Evolutionary conservation across 1,140 invertebrate species (phyloP), one percentile per base, ranked within the genome.

Genomic region (Anadara kagoshimensis): DNA sequence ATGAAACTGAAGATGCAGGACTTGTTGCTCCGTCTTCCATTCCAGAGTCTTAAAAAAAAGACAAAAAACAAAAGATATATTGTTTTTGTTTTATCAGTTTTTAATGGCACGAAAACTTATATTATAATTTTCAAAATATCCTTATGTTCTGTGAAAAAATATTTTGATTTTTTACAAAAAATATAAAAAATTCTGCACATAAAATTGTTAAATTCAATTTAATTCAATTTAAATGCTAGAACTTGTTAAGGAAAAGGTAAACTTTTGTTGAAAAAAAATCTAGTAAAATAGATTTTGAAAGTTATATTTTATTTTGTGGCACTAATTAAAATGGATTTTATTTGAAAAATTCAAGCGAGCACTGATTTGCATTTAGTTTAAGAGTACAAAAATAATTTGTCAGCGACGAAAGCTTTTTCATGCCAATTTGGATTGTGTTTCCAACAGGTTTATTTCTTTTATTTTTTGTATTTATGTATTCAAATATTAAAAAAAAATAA

Each of bases 1-100:
- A 53, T 20, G 44, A 44, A 63, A 26, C 24, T 18, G 44, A 26
- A 7, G 67, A 64, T 1, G 41, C 20, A 18, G 73, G 73, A 47
- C 73, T 75, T n/a, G 57, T 29, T 5, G 53, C 43, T 24, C 51
- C 51, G 47, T 75, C 73, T 18, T 75, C 73, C 43, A 75, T 51
- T 47, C 73, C 73, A 16, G 73, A 75, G 61, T 75, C 73, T 75
- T 18, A 61, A 49, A 41, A 10, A 41, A 57, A 56, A 67, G 56
- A 36, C 29, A 29, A 59, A 41, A 5, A 64, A 64, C 11, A n/a
- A 43, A 62, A 62, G 22, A 41, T 20, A 62, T 47, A 47, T 10
- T 10, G 8, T 10, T 10, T 10, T 47, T 10, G 18, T 10, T 47
- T 10, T 10, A 47, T 47, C 8, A 47, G 18, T 47, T 10, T 10